Evolutionary conservation across 2,797 vertebrate species (phyloP), one percentile per base, ranked within the genome.

Genomic region (Poeciliopsis infans): DNA sequence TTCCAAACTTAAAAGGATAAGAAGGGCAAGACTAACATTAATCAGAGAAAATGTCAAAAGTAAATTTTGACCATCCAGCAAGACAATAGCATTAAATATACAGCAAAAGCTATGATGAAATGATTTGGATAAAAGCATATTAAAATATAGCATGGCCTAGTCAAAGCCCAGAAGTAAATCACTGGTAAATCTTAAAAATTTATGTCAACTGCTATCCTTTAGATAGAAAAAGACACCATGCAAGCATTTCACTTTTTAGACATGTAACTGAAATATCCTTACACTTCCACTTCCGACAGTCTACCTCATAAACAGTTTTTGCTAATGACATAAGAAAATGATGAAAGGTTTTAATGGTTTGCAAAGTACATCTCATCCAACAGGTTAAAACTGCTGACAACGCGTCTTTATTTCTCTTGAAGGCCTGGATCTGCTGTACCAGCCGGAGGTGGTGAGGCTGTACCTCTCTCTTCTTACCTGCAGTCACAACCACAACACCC

Each of bases 401-500:
- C 18, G 15, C 77, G 18, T 80, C 16, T 86, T 47, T 23, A 18
- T 87, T 39, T 84, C 66, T 87, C 10, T 83, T 86, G 18, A 85
- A 99, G 98, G 98, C 23, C 96, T 99, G 92, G 97, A 99, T 93
- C 95, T 99, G 85, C 92, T 99, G 85, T 99, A 99, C 92, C 98
- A 99, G 92, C 98, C 98, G 0, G 98, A 99, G 80, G 98, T 99
- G 87, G 97, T 99, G 53, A 95, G 98, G 77, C 96, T 99, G 75
- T 99, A 99, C 93, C 96, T 99, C 77, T 98, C 98, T 41, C 97
- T 99, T 55, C 97, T 99, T 85, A 98, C 98, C 0, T 97, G 98
- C 95, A 99, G 97, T 87, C 98, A 98, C 92, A 99, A 99, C 92
- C 97, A 98, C 93, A 99, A 99, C 94, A 99, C 98, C 8, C 93